Evolutionary conservation across 2,797 vertebrate species (phyloP).

Genomic region (Kryptopterus vitreolus): DNA sequence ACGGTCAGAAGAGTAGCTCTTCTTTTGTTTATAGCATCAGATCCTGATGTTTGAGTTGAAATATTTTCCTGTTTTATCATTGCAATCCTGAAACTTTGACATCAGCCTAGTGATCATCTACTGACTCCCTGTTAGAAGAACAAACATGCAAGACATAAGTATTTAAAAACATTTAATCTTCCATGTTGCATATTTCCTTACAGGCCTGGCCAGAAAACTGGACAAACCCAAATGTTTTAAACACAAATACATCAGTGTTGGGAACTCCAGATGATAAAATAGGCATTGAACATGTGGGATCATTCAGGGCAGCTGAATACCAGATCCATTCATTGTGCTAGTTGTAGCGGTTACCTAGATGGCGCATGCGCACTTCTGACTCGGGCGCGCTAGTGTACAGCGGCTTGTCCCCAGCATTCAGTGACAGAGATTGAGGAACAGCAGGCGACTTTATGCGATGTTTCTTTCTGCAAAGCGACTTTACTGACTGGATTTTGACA

Average conservation of each 20-base stretch:
- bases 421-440: conserved; percentile 22
- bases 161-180: background rate
- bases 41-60: background rate
- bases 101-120: background rate
- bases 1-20: no score
- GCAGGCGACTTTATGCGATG: background rate
- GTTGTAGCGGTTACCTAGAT: background rate
- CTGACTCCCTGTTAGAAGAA: background rate
- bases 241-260: background rate
- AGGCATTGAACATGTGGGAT: background rate
- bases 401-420: conserved; percentile 8
- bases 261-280: background rate
- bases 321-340: background rate
- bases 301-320: background rate
- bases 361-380: conserved; percentile 31
- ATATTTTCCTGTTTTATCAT: no score
- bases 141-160: background rate
- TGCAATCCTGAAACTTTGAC: background rate
- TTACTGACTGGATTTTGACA: conserved; percentile 25
- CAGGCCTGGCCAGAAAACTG: background rate
- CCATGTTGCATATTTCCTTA: background rate
- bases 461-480: background rate
- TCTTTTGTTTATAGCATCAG: background rate
- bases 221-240: background rate
- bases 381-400: background rate